A percentile compares a stretch with the other conserved stretches of the same genome.
Evolutionary conservation across 2,888 invertebrate genomes (phyloP).

Genomic region (Synergus itoensis): DNA sequence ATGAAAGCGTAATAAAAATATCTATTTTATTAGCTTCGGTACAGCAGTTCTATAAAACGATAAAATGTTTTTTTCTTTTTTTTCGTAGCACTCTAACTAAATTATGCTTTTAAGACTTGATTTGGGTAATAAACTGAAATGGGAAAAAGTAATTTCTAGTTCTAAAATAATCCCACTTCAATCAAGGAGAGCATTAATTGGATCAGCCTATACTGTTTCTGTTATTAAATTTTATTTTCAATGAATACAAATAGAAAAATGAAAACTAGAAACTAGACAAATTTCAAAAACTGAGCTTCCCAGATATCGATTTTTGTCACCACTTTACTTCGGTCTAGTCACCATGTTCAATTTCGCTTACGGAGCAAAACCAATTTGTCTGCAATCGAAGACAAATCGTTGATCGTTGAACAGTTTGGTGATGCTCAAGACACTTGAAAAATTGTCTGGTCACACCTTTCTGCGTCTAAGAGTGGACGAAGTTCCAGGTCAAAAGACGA

Average conservation of each 20-base stretch:
- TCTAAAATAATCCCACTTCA: background rate
- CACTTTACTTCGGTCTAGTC: conserved; percentile 12
- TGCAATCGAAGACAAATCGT: conserved; percentile 49
- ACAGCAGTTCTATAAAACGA: background rate
- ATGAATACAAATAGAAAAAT: too few relatives aligned
- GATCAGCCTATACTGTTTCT: background rate
- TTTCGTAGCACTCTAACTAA: background rate
- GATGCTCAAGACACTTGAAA: conserved; percentile 25
- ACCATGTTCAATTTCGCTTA: conserved; percentile 37
- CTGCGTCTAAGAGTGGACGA: background rate
- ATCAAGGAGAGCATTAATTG: background rate
- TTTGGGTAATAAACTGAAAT: background rate
- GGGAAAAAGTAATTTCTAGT: background rate
- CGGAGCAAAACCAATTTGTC: conserved; percentile 47
- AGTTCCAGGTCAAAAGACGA: background rate
- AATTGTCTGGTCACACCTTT: conserved; percentile 6
- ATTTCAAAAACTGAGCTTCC: background rate
- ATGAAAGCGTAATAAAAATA: too few relatives aligned
- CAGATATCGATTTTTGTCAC: conserved; percentile 23
- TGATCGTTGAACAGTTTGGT: conserved; percentile 16
- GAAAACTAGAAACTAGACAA: background rate
- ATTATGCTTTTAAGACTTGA: background rate
- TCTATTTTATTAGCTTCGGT: too few relatives aligned
- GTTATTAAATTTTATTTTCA: background rate
- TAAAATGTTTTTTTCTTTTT: too few relatives aligned